phyloP scores from a whole-genome alignment of 1,140 invertebrate genomes.

The Tigriopus japonicus region DNA sequence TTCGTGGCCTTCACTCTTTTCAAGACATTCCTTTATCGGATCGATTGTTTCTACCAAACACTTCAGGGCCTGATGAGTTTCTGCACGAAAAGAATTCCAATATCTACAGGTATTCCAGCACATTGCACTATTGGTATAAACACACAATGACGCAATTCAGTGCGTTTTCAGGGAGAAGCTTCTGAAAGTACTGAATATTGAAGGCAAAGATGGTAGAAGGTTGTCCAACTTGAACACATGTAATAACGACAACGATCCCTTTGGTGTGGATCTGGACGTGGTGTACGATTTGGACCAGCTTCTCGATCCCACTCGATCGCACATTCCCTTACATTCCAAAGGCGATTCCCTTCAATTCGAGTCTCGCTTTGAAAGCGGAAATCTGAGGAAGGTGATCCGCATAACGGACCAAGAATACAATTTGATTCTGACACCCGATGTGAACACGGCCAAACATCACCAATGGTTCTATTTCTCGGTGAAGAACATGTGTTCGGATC shows the following conservation, averaged over 20 bases:
- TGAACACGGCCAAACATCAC: constrained; percentile 55
- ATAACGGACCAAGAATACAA: constrained; percentile 60
- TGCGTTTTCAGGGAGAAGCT: not conserved
- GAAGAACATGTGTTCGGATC: constrained; percentile 49
- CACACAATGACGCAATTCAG: no score
- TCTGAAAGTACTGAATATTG: not conserved
- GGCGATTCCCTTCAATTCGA: constrained; percentile 47
- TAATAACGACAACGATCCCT: not conserved
- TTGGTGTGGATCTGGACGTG: not conserved
- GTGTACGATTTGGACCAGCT: constrained; percentile 53
- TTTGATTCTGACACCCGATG: constrained; percentile 62
- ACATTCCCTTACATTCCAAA: constrained; percentile 10
- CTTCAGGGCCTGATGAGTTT: not conserved
- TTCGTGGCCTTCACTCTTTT: not conserved
- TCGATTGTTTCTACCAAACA: not conserved
- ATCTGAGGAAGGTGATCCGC: constrained; percentile 67
- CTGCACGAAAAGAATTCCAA: constrained; percentile 1
- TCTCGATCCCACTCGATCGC: constrained; percentile 8
- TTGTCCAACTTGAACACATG: not conserved
- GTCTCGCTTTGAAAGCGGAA: constrained; percentile 74
- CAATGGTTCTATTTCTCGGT: constrained; percentile 91
- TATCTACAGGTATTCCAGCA: not conserved
- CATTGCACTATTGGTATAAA: no score
- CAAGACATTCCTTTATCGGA: not conserved
- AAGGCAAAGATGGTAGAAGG: not conserved